Evolutionary conservation across 2,888 invertebrate species (phyloP).

Genomic region (Mesoligia furuncula): DNA sequence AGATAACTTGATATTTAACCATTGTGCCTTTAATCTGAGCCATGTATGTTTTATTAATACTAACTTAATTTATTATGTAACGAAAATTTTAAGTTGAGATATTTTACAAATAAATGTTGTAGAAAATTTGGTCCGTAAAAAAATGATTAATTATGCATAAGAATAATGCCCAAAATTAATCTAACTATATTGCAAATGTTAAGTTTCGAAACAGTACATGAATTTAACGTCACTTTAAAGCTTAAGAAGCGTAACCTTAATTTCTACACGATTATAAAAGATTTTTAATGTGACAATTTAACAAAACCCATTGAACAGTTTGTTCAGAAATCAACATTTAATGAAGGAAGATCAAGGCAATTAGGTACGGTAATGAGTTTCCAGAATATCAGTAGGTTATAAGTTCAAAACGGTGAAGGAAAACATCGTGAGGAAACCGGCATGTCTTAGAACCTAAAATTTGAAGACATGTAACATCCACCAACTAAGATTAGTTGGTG

Average conservation of each 20-base stretch:
- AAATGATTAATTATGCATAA: too few species aligned
- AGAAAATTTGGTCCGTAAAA: background rate
- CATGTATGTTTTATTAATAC: background rate
- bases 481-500: too few species aligned
- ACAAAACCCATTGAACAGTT: background rate
- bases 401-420: background rate
- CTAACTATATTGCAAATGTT: background rate
- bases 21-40: constrained; percentile 28
- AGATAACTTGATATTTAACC: constrained; percentile 47
- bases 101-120: background rate
- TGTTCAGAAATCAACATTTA: background rate
- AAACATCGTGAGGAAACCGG: background rate
- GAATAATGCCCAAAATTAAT: background rate
- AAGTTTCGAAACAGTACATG: background rate
- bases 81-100: background rate
- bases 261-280: background rate
- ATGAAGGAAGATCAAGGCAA: background rate
- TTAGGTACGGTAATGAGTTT: background rate
- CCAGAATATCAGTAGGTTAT: background rate
- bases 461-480: background rate
- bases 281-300: background rate
- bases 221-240: background rate
- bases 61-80: too few species aligned
- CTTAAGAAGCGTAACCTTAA: too few species aligned
- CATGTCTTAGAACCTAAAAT: background rate